Evolutionary conservation across 1,140 invertebrate species (phyloP), one percentile per base, ranked within the genome.

Genomic region (Atta cephalotes): DNA sequence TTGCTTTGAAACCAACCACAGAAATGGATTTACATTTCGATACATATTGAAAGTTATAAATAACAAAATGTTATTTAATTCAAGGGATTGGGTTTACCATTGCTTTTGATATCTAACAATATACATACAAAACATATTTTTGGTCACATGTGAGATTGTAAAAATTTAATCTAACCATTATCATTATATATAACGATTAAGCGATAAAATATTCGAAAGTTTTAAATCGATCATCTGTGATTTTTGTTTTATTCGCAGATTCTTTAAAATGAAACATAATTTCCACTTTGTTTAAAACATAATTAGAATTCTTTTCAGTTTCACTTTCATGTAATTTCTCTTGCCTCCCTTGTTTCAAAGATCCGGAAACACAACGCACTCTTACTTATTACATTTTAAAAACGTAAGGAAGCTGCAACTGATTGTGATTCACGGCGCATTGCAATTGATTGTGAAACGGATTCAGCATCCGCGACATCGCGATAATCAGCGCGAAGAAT

Each of bases 161-260:
- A 68, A 79, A 65, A 65, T 9, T 10, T 45, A 66, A 66, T 79
- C n/a, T 35, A 2, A 51, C 21, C 31, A 21, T 51, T 35, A 79
- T 35, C 21, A 21, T 21, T 21, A 21, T 21, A 21, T 7, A 2
- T 16, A 49, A 63, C 7, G 3, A 79, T 35, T 79, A 10, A 62
- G 31, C 16, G n/a, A 39, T n/a, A 77, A 10, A 45, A 39, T 51
- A 51, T 14, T 14, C 35, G 2, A 51, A 74, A n/a, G 10, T 12
- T 39, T 4, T 18, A 58, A 62, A 60, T 58, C 18, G n/a, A 35
- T 45, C 18, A 21, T 10, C 4, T 45, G 28, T 1, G 2, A 72
- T 21, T 68, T 35, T 14, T n/a, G 1, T 1, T 45, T 21, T 45
- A 6, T 16, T 62, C n/a, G 6, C 7, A 39, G 10, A 39, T 35